phyloP scores from a whole-genome alignment of 2,113 vertebrate species.

The Pavo muticus region DNA sequence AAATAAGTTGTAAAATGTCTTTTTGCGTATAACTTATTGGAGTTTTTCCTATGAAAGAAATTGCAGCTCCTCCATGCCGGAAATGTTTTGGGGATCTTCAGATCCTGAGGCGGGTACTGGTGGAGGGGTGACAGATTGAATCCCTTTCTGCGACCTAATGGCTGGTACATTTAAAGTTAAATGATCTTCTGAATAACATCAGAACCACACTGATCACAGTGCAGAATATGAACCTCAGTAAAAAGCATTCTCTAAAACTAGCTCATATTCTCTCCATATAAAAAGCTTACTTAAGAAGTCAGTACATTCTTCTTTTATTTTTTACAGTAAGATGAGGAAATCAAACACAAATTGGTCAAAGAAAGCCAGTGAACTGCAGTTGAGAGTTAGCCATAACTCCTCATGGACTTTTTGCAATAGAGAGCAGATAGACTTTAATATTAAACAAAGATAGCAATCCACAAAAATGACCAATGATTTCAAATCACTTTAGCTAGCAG shows the following conservation, averaged over 20 bases:
- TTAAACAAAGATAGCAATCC: neutral
- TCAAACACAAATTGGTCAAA: slow-evolving; percentile 3
- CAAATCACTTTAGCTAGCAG: neutral
- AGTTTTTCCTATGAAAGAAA: neutral
- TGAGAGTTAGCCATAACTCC: neutral
- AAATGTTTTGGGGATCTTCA: neutral
- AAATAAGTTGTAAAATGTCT: neutral
- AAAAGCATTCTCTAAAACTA: neutral
- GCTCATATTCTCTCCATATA: neutral
- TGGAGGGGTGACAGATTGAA: neutral
- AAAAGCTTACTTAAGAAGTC: neutral
- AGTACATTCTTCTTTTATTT: neutral
- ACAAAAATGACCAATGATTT: neutral
- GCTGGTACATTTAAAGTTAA: neutral
- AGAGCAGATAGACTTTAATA: neutral
- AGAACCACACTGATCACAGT: neutral
- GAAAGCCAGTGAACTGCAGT: neutral
- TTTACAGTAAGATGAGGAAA: neutral
- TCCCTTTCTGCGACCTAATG: neutral
- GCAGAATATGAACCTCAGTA: neutral
- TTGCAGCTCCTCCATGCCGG: neutral
- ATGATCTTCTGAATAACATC: neutral
- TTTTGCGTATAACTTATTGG: neutral
- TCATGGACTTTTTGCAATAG: neutral
- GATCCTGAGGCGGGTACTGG: neutral